A percentile compares a stretch with the other conserved stretches of the same genome.
phyloP scores from a whole-genome alignment of 2,888 invertebrate species.

The Acleris sparsana region DNA sequence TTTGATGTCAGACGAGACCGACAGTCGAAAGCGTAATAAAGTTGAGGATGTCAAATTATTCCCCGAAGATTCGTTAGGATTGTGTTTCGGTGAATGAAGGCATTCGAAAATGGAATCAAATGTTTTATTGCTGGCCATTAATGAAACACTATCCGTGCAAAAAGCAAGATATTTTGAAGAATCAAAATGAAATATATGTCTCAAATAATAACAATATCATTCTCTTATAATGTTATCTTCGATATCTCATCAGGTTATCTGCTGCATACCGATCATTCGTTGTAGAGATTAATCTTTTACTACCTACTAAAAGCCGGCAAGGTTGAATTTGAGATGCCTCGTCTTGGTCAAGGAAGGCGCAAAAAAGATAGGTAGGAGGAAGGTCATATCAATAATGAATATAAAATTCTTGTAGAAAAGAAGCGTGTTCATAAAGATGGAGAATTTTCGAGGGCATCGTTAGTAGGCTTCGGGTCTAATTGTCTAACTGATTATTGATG shows the following conservation, averaged over 20 bases:
- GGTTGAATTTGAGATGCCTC: constrained; percentile 56
- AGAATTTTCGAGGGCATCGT: constrained; percentile 28
- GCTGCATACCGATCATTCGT: constrained; percentile 60
- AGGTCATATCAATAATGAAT: constrained; percentile 59
- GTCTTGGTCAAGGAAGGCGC: constrained; percentile 67
- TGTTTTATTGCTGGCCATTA: constrained; percentile 22
- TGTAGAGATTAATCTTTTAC: constrained; percentile 67
- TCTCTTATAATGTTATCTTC: constrained; percentile 40
- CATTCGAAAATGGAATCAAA: constrained; percentile 36
- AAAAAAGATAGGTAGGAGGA: constrained; percentile 58
- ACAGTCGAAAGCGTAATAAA: constrained; percentile 43
- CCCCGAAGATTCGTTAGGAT: constrained; percentile 5
- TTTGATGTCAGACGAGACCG: constrained; percentile 41
- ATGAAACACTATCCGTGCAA: background rate
- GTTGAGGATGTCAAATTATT: constrained; percentile 20
- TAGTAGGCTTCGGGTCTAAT: constrained; percentile 26
- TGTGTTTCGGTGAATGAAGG: background rate
- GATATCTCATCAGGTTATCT: constrained; percentile 50
- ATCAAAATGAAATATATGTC: constrained; percentile 10
- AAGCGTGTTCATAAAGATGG: constrained; percentile 41
- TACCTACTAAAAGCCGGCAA: constrained; percentile 55
- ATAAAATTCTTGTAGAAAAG: constrained; percentile 45
- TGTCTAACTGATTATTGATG: constrained; percentile 23
- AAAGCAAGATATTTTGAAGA: constrained; percentile 1
- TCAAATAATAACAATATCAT: constrained; percentile 32